Evolutionary conservation across 2,113 vertebrate genomes (phyloP).

Genomic region (Acinonyx jubatus): DNA sequence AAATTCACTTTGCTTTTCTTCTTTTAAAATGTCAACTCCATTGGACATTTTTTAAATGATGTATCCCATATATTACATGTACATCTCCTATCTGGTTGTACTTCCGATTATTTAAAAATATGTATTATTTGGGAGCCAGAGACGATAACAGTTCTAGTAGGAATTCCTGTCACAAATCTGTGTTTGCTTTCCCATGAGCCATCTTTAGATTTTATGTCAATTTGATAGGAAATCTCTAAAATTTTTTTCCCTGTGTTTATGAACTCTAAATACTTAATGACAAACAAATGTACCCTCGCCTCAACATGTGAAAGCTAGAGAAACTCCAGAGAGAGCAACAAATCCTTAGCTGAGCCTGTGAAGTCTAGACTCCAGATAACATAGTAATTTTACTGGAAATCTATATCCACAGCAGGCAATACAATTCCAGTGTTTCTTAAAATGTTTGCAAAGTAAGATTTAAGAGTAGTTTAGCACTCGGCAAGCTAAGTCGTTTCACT

Average conservation of each 20-base stretch:
- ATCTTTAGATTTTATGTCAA: constrained; percentile 27
- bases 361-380: not conserved
- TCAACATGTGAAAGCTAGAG: not conserved
- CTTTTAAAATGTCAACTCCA: not conserved
- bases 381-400: not conserved
- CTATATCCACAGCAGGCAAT: not conserved
- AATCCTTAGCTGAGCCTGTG: not conserved
- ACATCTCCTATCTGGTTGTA: not conserved
- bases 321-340: not conserved
- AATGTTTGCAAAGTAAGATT: constrained; percentile 8
- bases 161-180: not conserved
- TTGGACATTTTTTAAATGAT: constrained; percentile 1
- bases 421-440: not conserved
- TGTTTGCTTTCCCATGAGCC: not conserved
- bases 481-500: not conserved
- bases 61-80: not conserved
- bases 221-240: not conserved
- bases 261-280: constrained; percentile 31
- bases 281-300: not conserved
- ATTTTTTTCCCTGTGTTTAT: not conserved
- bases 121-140: constrained; percentile 11
- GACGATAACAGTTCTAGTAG: not conserved
- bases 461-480: not conserved
- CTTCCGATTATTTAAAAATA: not conserved
- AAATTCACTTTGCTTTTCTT: constrained; percentile 12